phyloP scores from a whole-genome alignment of 2,888 invertebrate species.

The Harpagoxenus sublaevis region DNA sequence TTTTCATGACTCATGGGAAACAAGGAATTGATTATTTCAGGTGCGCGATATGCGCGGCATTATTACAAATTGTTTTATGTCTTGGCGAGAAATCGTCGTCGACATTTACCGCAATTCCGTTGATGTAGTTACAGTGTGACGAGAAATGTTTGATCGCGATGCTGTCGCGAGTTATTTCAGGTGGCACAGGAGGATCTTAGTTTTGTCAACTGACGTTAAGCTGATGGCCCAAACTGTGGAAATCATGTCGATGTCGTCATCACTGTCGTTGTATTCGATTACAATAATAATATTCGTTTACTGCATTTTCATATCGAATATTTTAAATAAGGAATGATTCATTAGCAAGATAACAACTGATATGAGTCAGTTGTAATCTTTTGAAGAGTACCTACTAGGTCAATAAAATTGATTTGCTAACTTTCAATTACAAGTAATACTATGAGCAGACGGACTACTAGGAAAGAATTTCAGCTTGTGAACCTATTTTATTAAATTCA shows the following conservation, averaged over 20 bases:
- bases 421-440: not conserved
- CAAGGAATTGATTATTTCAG: constrained; percentile 77
- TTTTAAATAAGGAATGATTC: constrained; percentile 5
- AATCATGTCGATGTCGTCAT: constrained; percentile 59
- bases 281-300: constrained; percentile 10
- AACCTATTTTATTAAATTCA: not conserved
- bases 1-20: not conserved
- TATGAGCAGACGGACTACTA: not conserved
- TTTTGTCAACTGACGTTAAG: constrained; percentile 78
- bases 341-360: not conserved
- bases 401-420: not conserved
- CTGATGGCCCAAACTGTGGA: constrained; percentile 67
- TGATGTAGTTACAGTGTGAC: constrained; percentile 80
- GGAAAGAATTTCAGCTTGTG: not conserved
- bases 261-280: not conserved
- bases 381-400: not conserved
- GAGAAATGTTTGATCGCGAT: constrained; percentile 80
- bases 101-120: constrained; percentile 70
- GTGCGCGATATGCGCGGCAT: constrained; percentile 68
- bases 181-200: constrained; percentile 77
- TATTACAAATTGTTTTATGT: constrained; percentile 71
- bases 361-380: constrained; percentile 1
- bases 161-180: constrained; percentile 82
- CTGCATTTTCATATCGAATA: not conserved
- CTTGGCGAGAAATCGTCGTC: constrained; percentile 63